Base-by-base conservation (phyloP, 2,797 vertebrate genomes). In the Amniataba percoides region DNA sequence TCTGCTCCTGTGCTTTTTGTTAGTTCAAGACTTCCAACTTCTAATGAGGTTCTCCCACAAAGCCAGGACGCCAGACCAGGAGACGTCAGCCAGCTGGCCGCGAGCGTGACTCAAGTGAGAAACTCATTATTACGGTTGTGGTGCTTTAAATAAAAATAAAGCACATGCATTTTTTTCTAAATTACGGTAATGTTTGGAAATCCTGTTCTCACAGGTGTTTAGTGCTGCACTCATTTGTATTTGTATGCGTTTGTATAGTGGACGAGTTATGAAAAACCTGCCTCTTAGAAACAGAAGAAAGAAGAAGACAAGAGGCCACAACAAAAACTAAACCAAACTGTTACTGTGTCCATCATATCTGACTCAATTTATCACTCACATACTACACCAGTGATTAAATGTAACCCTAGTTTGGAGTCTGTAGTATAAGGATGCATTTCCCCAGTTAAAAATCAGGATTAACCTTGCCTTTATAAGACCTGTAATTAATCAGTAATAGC, bases 1-100 rank as follows among this genome's bases (percentile, higher is more conserved):
- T 87, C 43, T 25, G 7, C 25, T 70, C 34, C 60, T 77, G 57
- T 58, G 49, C 11, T 53, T 81, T 73, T 36, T 65, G 16, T 52
- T 52, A 69, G n/a, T 58, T 79, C 72, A 45, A 59, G 16, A 62
- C 31, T 62, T 73, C 34, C 7, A 63, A 46, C 59, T 53, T 60
- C 34, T 62, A 68, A 55, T 71, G 55, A 56, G 61, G 61, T 16
- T 71, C 57, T 77, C 66, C 53, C n/a, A 53, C 45, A 65, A 51
- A 39, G 46, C n/a, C 48, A 39, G 15, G 14, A 36, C n/a, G 36
- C n/a, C 59, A 63, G 51, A 52, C 18, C 27, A 43, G 34, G 21
- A 34, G 13, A 43, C 52, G 42, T 45, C 43, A 43, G 48, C 40
- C 25, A 51, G 21, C 60, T 66, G 48, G 16, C 64, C 57, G 42